A percentile compares a stretch with the other conserved stretches of the same genome.
Conservation (phyloP, 2,113 vertebrate genomes). For the Acrocephalus kingi region DNA sequence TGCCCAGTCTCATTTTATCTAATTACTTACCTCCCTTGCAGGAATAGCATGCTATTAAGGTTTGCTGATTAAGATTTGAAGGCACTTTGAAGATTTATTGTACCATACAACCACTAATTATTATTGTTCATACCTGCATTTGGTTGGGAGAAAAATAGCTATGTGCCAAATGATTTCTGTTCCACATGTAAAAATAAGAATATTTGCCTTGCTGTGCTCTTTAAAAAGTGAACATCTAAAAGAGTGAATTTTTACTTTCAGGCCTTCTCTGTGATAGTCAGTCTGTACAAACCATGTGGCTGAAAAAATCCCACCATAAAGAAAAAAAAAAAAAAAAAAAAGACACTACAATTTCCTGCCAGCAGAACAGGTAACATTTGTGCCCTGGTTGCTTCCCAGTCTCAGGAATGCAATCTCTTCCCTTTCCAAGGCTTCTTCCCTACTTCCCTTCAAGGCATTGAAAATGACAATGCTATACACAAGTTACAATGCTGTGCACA, state of each 20-base stretch:
- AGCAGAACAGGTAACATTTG: not conserved
- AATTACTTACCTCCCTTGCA: constrained; percentile 34
- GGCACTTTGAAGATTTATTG: constrained; percentile 49
- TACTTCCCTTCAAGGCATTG: not conserved
- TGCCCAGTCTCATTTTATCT: constrained; percentile 42
- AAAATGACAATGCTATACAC: not conserved
- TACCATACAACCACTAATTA: constrained; percentile 46
- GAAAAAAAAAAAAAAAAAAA: not conserved
- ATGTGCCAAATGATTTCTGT: not conserved
- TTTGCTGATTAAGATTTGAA: constrained; percentile 55
- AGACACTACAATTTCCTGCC: not conserved
- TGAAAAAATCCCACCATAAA: not conserved
- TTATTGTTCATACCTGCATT: constrained; percentile 28
- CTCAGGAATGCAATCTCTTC: not conserved
- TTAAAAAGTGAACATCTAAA: not conserved
- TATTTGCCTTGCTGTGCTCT: not conserved
- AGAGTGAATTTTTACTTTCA: not conserved
- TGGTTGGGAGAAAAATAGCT: not conserved
- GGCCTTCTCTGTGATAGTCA: not conserved
- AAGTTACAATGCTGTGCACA: not conserved
- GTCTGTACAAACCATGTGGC: fast-evolving
- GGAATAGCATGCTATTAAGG: constrained; percentile 28
- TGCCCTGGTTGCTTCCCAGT: not conserved
- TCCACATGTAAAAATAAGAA: not conserved
- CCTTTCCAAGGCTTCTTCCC: not conserved